Percentiles rank a stretch among this genome's conserved stretches.
Conservation (phyloP, 1,140 invertebrate genomes). For the Penaeus chinensis region DNA sequence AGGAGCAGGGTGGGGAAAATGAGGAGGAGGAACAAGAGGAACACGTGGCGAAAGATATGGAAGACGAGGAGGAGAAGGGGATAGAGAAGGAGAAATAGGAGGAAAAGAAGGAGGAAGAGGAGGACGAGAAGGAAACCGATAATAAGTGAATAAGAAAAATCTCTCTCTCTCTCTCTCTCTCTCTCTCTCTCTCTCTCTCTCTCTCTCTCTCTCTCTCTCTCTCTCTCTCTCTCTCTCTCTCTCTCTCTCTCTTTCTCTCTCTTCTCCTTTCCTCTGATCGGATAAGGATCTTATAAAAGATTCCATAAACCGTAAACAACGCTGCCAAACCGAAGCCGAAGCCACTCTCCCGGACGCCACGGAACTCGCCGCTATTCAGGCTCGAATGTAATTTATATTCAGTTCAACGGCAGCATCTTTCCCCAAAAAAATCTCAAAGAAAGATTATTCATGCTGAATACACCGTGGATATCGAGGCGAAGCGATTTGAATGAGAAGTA, state of each 20-base stretch:
- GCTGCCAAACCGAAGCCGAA: too few relatives aligned
- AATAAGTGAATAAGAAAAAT: neutral
- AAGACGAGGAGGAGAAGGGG: neutral
- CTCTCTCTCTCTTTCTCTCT: too few relatives aligned
- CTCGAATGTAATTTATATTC: slow-evolving; percentile 40
- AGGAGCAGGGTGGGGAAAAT: neutral
- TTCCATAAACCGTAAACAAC: too few relatives aligned
- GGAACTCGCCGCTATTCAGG: slow-evolving; percentile 24
- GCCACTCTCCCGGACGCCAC: too few relatives aligned
- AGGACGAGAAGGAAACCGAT: too few relatives aligned
- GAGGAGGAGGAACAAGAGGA: neutral
- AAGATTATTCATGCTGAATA: slow-evolving; percentile 44
- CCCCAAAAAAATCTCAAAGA: slow-evolving; percentile 30
- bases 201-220: too few relatives aligned
- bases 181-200: too few relatives aligned
- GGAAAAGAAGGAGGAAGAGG: neutral
- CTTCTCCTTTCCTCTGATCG: too few relatives aligned
- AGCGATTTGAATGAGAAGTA: slow-evolving; percentile 13
- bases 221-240: too few relatives aligned
- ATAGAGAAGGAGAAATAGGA: neutral
- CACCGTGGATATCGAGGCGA: slow-evolving; percentile 25
- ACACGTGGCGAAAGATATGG: too few relatives aligned
- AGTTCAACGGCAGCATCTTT: slow-evolving; percentile 43
- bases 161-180: neutral
- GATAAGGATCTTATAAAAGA: too few relatives aligned